A percentile compares a stretch with the other conserved stretches of the same genome.
Evolutionary conservation across 2,888 invertebrate genomes (phyloP).

Genomic region (Parascotia fuliginaria): DNA sequence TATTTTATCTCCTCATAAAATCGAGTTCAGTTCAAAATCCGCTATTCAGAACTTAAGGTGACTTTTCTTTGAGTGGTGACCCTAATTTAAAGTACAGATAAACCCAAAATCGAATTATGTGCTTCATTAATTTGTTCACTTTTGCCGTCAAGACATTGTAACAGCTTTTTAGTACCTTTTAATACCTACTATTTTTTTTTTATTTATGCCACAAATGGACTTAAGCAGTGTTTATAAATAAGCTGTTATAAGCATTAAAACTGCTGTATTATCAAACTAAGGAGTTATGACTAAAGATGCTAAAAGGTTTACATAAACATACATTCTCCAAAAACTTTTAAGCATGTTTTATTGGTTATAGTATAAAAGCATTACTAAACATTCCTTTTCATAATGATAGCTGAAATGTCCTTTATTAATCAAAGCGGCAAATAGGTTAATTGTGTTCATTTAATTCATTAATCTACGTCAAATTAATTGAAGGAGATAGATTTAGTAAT

Average conservation of each 20-base stretch:
- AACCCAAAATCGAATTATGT: conserved; percentile 76
- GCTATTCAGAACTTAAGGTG: background rate
- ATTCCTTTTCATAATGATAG: too few species aligned
- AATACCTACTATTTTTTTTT: background rate
- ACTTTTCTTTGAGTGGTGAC: background rate
- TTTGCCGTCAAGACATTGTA: conserved; percentile 14
- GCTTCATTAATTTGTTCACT: conserved; percentile 59
- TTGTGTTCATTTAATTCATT: too few species aligned
- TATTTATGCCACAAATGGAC: background rate
- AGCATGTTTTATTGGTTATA: too few species aligned
- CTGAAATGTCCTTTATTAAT: too few species aligned
- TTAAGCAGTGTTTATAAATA: background rate
- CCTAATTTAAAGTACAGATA: conserved; percentile 67
- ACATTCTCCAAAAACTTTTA: too few species aligned
- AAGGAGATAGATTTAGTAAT: too few species aligned
- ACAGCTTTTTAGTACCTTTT: conserved; percentile 4
- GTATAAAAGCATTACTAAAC: too few species aligned
- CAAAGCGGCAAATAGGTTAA: too few species aligned
- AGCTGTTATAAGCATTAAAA: background rate
- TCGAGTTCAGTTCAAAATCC: background rate
- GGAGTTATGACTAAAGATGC: background rate
- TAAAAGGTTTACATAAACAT: background rate
- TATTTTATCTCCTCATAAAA: too few species aligned
- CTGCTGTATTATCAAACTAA: background rate
- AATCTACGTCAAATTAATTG: too few species aligned